These are phyloP conservation scores for Blera fallax DNA, from an alignment of 2,888 invertebrate genomes.

Conservation along the genomic window DNA sequence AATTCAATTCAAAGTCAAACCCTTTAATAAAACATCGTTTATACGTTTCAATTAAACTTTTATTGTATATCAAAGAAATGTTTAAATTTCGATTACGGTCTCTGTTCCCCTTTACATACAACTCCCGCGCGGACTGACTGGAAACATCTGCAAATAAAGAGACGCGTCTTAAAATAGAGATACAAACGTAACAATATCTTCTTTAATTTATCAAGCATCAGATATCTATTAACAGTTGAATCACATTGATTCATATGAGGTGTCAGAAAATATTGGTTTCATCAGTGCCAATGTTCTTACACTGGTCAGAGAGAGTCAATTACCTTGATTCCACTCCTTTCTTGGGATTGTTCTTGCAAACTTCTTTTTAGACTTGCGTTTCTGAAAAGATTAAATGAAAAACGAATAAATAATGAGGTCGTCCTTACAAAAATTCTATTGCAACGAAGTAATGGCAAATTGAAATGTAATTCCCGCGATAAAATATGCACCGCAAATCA, in stretches of 20 bases:
- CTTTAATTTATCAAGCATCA: background rate
- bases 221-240: conserved; percentile 71
- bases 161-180: background rate
- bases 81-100: background rate
- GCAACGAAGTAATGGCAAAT: too few relatives aligned
- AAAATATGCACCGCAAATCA: conserved; percentile 80
- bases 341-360: too few relatives aligned
- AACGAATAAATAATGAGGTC: background rate
- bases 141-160: background rate
- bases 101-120: background rate
- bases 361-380: background rate
- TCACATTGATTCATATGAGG: conserved; percentile 80
- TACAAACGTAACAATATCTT: too few relatives aligned
- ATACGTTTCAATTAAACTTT: background rate
- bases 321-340: conserved; percentile 11
- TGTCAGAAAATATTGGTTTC: conserved; percentile 79
- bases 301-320: background rate
- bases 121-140: background rate
- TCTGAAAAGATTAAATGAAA: background rate
- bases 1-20: too few relatives aligned
- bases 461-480: conserved; percentile 74
- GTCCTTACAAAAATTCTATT: background rate
- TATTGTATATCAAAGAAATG: background rate
- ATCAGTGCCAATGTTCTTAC: conserved; percentile 74
- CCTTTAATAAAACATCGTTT: background rate